Percentiles rank a stretch among this genome's conserved stretches.
Conservation (phyloP, 2,888 invertebrate genomes). For the Cerceris ruficornis region DNA sequence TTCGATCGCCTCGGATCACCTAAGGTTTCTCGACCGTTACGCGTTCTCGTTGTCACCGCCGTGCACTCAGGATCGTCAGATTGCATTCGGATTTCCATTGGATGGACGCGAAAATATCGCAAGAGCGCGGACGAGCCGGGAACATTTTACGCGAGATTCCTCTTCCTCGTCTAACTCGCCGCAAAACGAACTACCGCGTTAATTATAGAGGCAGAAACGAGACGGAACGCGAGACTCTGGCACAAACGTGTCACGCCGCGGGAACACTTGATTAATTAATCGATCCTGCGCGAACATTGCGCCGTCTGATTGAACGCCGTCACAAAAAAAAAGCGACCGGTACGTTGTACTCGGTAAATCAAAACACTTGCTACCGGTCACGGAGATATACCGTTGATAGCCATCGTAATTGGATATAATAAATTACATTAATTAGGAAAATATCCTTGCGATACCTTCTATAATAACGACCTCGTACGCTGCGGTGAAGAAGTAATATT, state of each 20-base stretch:
- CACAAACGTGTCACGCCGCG: slow-evolving; percentile 49
- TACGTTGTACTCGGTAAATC: slow-evolving; percentile 22
- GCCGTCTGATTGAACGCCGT: slow-evolving; percentile 30
- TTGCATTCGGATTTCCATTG: slow-evolving; percentile 55
- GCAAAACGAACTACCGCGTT: slow-evolving; percentile 48
- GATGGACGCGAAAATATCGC: slow-evolving; percentile 45
- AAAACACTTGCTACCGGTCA: slow-evolving; percentile 46
- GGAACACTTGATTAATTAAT: slow-evolving; percentile 60
- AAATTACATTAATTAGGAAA: slow-evolving; percentile 46
- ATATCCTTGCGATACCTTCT: slow-evolving; percentile 3
- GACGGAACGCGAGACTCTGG: slow-evolving; percentile 48
- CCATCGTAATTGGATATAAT: slow-evolving; percentile 46
- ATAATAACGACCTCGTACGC: slow-evolving; percentile 16
- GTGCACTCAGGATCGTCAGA: slow-evolving; percentile 36
- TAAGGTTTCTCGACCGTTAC: slow-evolving; percentile 72
- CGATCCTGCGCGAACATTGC: slow-evolving; percentile 31
- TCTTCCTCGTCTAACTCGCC: slow-evolving; percentile 9
- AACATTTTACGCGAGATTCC: background rate
- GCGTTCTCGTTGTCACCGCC: slow-evolving; percentile 43
- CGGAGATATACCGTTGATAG: slow-evolving; percentile 26
- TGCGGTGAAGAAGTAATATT: slow-evolving; percentile 10
- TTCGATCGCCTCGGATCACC: slow-evolving; percentile 70
- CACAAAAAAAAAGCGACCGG: background rate
- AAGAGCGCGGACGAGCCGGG: too few relatives aligned
- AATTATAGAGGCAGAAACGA: slow-evolving; percentile 55